These are phyloP conservation scores for Trachelus stipa DNA, from an alignment of 2,888 invertebrate species.

Conservation along the genomic window DNA sequence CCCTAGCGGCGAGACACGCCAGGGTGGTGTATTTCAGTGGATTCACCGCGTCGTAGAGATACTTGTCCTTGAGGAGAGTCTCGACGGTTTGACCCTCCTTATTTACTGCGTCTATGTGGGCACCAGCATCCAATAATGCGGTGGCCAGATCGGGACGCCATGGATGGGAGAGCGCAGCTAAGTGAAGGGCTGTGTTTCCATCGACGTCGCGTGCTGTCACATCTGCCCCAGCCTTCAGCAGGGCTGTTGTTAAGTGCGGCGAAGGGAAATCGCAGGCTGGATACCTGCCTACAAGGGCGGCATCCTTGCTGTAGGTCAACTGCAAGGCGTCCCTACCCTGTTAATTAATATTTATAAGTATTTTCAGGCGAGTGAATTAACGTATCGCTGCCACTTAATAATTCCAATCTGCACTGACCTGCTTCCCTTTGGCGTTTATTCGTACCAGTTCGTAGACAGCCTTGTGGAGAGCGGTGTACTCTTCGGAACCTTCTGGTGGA, in stretches of 20 bases:
- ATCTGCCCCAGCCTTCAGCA: conserved; percentile 86
- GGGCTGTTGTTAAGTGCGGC: conserved; percentile 76
- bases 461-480: conserved; percentile 74
- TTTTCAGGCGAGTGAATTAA: conserved; percentile 25
- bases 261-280: conserved; percentile 80
- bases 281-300: conserved; percentile 75
- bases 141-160: conserved; percentile 73
- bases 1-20: conserved; percentile 87
- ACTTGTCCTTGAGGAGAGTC: conserved; percentile 74
- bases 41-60: conserved; percentile 77
- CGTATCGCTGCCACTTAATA: not conserved
- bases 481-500: conserved; percentile 69
- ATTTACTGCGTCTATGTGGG: conserved; percentile 87
- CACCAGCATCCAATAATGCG: conserved; percentile 82
- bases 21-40: conserved; percentile 83
- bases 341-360: conserved; percentile 39
- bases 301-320: conserved; percentile 85
- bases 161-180: conserved; percentile 80
- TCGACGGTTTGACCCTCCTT: conserved; percentile 81
- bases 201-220: conserved; percentile 83
- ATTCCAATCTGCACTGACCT: conserved; percentile 33
- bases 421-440: conserved; percentile 73
- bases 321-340: conserved; percentile 81
- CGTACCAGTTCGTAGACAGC: conserved; percentile 83
- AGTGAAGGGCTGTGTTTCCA: conserved; percentile 90